These are phyloP conservation scores for Hartigia nigra DNA, from an alignment of 2,888 invertebrate genomes.

Conservation along the genomic window DNA sequence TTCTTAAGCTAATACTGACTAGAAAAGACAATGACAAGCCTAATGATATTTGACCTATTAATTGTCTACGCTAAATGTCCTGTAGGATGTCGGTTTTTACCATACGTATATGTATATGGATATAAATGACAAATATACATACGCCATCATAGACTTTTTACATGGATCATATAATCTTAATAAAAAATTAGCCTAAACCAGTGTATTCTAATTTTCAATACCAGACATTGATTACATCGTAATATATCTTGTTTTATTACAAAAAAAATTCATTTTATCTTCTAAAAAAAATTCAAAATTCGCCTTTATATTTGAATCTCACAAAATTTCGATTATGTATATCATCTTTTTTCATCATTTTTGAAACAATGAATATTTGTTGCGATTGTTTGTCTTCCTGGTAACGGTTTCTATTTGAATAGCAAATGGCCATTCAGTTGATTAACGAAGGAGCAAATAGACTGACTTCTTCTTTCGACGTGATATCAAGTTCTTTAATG, in stretches of 20 bases:
- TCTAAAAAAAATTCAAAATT: not conserved
- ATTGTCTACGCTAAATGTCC: not conserved
- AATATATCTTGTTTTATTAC: too few species aligned
- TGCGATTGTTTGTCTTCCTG: slow-evolving; percentile 13
- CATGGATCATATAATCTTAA: not conserved
- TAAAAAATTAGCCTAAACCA: not conserved
- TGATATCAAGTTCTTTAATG: not conserved
- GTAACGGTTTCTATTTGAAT: not conserved
- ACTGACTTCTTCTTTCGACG: not conserved
- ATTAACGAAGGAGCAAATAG: not conserved
- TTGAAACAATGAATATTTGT: slow-evolving; percentile 8
- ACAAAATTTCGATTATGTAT: not conserved
- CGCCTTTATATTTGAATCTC: not conserved
- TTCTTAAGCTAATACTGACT: slow-evolving; percentile 20
- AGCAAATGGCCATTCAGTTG: not conserved
- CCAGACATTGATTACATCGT: not conserved
- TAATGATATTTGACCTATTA: not conserved
- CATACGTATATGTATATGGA: too few species aligned
- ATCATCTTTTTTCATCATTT: not conserved
- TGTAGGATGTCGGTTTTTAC: not conserved
- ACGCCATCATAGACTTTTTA: not conserved
- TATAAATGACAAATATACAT: not conserved
- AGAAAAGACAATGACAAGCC: not conserved
- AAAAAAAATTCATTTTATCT: not conserved
- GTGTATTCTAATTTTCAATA: not conserved